These are phyloP conservation scores for Luehdorfia chinensis DNA, from an alignment of 1,140 invertebrate genomes.

Conservation along the genomic window DNA sequence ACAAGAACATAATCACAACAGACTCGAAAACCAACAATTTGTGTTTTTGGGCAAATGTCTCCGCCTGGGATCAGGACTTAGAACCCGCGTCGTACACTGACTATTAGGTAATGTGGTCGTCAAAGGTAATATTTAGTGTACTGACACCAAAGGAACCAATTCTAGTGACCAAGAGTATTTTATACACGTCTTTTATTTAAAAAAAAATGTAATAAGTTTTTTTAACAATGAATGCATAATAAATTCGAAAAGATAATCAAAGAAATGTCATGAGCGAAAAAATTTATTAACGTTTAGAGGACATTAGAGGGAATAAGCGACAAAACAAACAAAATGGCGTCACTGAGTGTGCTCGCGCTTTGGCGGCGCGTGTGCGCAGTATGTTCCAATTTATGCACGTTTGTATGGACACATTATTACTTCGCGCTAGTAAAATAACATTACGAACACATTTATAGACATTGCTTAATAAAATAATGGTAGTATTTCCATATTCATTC, in stretches of 20 bases:
- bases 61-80: too few relatives aligned
- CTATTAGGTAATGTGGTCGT: too few relatives aligned
- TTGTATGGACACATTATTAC: constrained; percentile 35
- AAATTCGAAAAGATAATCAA: not conserved
- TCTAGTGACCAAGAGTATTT: too few relatives aligned
- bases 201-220: too few relatives aligned
- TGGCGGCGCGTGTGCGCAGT: constrained; percentile 17
- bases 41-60: too few relatives aligned
- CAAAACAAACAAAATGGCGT: constrained; percentile 29
- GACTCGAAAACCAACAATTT: too few relatives aligned
- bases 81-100: too few relatives aligned
- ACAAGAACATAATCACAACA: too few relatives aligned
- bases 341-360: constrained; percentile 18
- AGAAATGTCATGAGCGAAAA: not conserved
- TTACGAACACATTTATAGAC: constrained; percentile 24
- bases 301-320: constrained; percentile 22
- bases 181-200: too few relatives aligned
- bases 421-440: constrained; percentile 32
- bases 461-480: constrained; percentile 20
- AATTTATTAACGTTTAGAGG: constrained; percentile 1
- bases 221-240: too few relatives aligned
- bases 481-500: constrained; percentile 33
- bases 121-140: too few relatives aligned
- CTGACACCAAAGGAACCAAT: too few relatives aligned
- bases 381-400: constrained; percentile 29